Evolutionary conservation across 2,113 vertebrate species (phyloP), one percentile per base, ranked within the genome.

Genomic region (Protobothrops mucrosquamatus): DNA sequence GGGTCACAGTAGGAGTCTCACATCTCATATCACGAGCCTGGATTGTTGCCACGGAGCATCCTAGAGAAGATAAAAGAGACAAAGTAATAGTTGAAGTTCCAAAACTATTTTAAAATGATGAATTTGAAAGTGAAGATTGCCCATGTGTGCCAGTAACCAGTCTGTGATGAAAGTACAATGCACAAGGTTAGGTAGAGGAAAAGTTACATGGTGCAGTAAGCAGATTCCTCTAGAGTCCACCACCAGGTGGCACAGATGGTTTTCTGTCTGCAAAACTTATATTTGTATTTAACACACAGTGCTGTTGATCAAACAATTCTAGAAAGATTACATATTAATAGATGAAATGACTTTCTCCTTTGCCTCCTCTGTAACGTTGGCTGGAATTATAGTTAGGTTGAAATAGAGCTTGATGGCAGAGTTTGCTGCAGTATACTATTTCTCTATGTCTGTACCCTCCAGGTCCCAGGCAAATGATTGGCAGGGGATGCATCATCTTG

Each of bases 21-120:
- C 87, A 89, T 20, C 10, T 46, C 89, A 55, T 0, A 1, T 48
- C 87, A 92, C 0, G 0, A 39, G 93, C 29, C 55, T 74, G 92
- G 89, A 54, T 86, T 20, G 14, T 85, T 90, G 92, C 56, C 0
- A 39, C 23, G 2, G 15, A 92, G 87, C 8, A 61, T 92, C 94
- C 96, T 97, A 91, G 88, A 95, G 91, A 94, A 92, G 89, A 90
- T 26, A 92, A 88, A 88, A 92, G 24, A 91, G 92, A 89, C 8
- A 92, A 29, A 59, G 88, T 92, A 0, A 90, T 93, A 0, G 2
- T 64, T 29, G 64, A 93, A 15, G 48, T 1, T 22, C 34, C 88
- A 0, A 0, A 87, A 43, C 48, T 87, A 59, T 59, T 29, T n/a
- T 56, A 39, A 15, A 8, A 2, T 0, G 0, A 0, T 0, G 3